A percentile compares a stretch with the other conserved stretches of the same genome.
phyloP scores from a whole-genome alignment of 2,888 invertebrate genomes.

The Agriopis marginaria region DNA sequence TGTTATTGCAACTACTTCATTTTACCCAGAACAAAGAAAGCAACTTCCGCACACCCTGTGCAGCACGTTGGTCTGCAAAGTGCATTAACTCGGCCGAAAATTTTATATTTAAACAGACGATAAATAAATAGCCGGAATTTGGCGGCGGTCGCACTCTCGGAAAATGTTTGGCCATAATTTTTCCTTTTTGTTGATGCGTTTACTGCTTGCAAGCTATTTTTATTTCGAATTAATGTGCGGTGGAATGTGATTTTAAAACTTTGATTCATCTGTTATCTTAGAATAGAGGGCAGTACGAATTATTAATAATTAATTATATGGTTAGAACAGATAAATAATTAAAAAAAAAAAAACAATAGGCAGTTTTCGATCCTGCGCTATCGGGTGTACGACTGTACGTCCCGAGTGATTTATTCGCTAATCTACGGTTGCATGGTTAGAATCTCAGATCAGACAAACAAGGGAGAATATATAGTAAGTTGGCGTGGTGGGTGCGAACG shows the following conservation, averaged over 20 bases:
- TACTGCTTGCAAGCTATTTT: conserved; percentile 41
- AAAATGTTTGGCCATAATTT: conserved; percentile 64
- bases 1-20: not conserved
- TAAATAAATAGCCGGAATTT: conserved; percentile 74
- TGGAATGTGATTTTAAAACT: conserved; percentile 2
- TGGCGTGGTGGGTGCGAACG: too few species aligned
- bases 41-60: conserved; percentile 32
- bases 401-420: too few species aligned
- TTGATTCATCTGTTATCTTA: not conserved
- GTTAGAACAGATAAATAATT: too few species aligned
- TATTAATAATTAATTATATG: too few species aligned
- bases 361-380: too few species aligned
- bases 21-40: not conserved
- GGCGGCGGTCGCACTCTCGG: conserved; percentile 54
- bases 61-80: conserved; percentile 58
- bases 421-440: too few species aligned
- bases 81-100: conserved; percentile 75
- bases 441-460: too few species aligned
- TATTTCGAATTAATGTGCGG: conserved; percentile 9
- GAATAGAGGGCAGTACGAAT: not conserved
- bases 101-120: conserved; percentile 70
- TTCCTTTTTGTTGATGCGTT: conserved; percentile 56
- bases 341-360: too few species aligned
- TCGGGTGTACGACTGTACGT: too few species aligned
- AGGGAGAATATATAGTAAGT: too few species aligned